Conservation (phyloP, 2,113 vertebrate genomes). For the Daboia siamensis region DNA sequence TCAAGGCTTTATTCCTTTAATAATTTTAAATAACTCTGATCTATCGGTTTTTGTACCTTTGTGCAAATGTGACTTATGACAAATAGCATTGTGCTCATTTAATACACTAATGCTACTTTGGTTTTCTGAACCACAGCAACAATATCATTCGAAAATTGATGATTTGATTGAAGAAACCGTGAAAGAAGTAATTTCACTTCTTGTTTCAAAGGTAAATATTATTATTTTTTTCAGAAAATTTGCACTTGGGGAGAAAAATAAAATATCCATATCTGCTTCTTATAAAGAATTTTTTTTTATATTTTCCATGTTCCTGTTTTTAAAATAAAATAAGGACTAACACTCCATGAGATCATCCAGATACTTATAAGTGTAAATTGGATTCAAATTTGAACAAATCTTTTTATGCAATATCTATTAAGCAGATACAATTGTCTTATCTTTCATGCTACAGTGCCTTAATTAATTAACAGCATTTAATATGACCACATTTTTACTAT, state of each 20-base stretch:
- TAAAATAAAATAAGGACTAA: not conserved
- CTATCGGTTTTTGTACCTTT: slow-evolving; percentile 62
- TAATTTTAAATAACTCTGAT: slow-evolving; percentile 70
- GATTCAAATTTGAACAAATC: not conserved
- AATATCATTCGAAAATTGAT: slow-evolving; percentile 98
- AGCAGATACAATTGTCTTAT: slow-evolving; percentile 1
- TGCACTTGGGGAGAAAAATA: not conserved
- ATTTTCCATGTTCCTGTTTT: not conserved
- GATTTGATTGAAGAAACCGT: slow-evolving; percentile 91
- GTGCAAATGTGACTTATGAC: slow-evolving; percentile 57
- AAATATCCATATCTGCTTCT: slow-evolving; percentile 7
- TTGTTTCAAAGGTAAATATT: slow-evolving; percentile 89
- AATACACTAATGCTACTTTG: slow-evolving; percentile 61
- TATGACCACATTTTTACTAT: not conserved
- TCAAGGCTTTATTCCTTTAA: slow-evolving; percentile 74
- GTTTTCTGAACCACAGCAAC: slow-evolving; percentile 81
- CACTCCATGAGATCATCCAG: not conserved
- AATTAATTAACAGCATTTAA: slow-evolving; percentile 17
- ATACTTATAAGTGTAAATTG: slow-evolving; percentile 37
- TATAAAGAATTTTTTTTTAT: not conserved
- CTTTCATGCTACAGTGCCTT: not conserved
- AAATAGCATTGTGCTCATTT: slow-evolving; percentile 57
- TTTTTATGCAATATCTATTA: not conserved
- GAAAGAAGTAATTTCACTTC: slow-evolving; percentile 89
- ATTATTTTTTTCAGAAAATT: slow-evolving; percentile 33